Conservation (phyloP, 2,113 vertebrate species). For the Natator depressus region DNA sequence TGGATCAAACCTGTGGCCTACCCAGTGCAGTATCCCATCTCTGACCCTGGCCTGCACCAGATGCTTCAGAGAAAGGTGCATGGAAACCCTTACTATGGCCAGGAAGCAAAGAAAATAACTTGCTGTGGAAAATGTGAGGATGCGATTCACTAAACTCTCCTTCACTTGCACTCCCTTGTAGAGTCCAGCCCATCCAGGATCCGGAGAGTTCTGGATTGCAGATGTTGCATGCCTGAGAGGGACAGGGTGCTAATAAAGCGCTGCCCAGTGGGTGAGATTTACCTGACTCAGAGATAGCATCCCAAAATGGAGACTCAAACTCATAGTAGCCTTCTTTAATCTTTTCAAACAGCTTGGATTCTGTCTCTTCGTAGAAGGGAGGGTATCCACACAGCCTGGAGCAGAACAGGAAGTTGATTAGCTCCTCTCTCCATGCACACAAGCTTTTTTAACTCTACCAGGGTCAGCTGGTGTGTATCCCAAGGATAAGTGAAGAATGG, state of each 20-base stretch:
- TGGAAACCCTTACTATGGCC: neutral
- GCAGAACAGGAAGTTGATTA: neutral
- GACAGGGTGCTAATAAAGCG: too few relatives aligned
- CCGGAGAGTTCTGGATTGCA: neutral
- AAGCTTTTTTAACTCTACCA: rapidly evolving
- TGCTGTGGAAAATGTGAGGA: neutral
- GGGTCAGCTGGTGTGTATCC: rapidly evolving
- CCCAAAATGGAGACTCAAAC: constrained; percentile 96
- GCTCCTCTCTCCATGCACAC: neutral
- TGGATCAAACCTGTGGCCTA: neutral
- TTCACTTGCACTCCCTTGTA: neutral
- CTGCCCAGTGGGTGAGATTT: neutral
- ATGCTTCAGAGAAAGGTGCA: neutral
- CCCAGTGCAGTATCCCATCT: neutral
- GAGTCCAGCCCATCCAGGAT: neutral
- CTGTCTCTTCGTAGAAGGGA: constrained; percentile 94
- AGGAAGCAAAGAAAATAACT: neutral
- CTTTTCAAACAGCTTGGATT: constrained; percentile 92
- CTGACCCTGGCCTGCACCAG: neutral
- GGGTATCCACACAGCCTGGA: constrained; percentile 93
- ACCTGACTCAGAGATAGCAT: constrained; percentile 95
- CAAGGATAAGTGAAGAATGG: rapidly evolving
- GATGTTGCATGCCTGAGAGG: neutral
- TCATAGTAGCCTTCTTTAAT: constrained; percentile 93
- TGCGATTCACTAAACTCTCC: neutral